phyloP scores from a whole-genome alignment of 2,888 invertebrate species.

The Lacanobia oleracea region DNA sequence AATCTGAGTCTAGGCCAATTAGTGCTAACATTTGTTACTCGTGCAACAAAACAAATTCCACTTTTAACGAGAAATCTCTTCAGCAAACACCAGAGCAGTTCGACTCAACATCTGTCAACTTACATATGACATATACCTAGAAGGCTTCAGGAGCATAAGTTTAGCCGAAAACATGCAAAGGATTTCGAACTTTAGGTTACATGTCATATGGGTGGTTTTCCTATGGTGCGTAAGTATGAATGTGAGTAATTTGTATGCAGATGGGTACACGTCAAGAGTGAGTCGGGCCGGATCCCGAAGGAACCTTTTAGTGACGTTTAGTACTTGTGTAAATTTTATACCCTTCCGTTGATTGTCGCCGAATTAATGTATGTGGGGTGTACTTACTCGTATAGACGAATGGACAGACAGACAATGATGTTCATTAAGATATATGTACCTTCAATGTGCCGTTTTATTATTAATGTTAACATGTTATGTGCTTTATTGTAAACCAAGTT shows the following conservation, averaged over 20 bases:
- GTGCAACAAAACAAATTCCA: slow-evolving; percentile 50
- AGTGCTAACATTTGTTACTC: slow-evolving; percentile 32
- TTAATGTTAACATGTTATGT: not conserved
- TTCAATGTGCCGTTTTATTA: not conserved
- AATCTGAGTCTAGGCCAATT: slow-evolving; percentile 53
- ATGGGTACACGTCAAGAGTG: slow-evolving; percentile 72
- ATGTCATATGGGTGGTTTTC: slow-evolving; percentile 44
- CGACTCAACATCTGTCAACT: slow-evolving; percentile 71
- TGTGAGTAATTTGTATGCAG: slow-evolving; percentile 74
- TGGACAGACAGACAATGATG: not conserved
- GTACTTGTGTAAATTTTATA: slow-evolving; percentile 72
- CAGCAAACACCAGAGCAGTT: slow-evolving; percentile 63
- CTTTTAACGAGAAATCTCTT: slow-evolving; percentile 60
- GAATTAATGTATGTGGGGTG: slow-evolving; percentile 58
- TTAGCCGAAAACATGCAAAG: slow-evolving; percentile 7
- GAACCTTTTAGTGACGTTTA: slow-evolving; percentile 70
- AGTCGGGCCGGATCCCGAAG: slow-evolving; percentile 68
- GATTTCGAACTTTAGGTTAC: slow-evolving; percentile 43
- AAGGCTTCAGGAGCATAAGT: slow-evolving; percentile 60
- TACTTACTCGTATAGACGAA: not conserved
- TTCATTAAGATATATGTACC: slow-evolving; percentile 5
- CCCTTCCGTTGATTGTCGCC: slow-evolving; percentile 66
- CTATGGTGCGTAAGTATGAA: slow-evolving; percentile 34
- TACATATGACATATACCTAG: slow-evolving; percentile 67
- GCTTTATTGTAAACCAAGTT: too few species aligned